A percentile compares a stretch with the other conserved stretches of the same genome.
Conservation (phyloP, 2,113 vertebrate genomes). For the Pipa parva region DNA sequence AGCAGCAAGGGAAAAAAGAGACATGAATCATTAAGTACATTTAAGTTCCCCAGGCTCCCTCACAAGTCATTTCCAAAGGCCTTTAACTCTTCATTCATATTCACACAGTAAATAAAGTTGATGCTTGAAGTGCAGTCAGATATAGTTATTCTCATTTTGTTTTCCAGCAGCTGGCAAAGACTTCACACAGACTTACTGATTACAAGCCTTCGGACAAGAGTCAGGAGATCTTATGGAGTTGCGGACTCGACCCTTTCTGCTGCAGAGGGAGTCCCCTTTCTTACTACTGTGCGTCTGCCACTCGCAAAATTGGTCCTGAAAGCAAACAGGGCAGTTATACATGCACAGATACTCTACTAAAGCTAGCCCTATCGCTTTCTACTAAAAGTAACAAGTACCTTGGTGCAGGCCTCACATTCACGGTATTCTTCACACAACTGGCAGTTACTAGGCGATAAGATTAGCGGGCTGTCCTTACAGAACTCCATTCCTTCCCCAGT, state of each 20-base stretch:
- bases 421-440: constrained; percentile 83
- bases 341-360: background rate
- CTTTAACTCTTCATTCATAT: no score
- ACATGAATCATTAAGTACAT: no score
- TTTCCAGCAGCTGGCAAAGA: no score
- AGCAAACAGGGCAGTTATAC: background rate
- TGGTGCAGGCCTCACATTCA: constrained; percentile 80
- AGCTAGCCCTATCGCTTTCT: background rate
- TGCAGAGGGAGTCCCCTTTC: constrained; percentile 83
- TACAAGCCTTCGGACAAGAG: constrained; percentile 79
- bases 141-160: no score
- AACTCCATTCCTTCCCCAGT: constrained; percentile 46
- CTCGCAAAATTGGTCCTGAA: constrained; percentile 82
- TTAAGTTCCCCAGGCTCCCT: no score
- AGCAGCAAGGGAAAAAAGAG: no score
- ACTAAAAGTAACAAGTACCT: constrained; percentile 53
- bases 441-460: constrained; percentile 78
- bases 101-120: no score
- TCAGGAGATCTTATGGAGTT: constrained; percentile 70
- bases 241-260: constrained; percentile 74
- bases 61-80: no score
- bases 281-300: constrained; percentile 85
- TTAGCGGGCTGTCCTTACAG: constrained; percentile 62
- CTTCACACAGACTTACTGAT: constrained; percentile 66
- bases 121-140: no score